Evolutionary conservation across 2,797 vertebrate genomes (phyloP), one percentile per base, ranked within the genome.

Genomic region (Limosa lapponica): DNA sequence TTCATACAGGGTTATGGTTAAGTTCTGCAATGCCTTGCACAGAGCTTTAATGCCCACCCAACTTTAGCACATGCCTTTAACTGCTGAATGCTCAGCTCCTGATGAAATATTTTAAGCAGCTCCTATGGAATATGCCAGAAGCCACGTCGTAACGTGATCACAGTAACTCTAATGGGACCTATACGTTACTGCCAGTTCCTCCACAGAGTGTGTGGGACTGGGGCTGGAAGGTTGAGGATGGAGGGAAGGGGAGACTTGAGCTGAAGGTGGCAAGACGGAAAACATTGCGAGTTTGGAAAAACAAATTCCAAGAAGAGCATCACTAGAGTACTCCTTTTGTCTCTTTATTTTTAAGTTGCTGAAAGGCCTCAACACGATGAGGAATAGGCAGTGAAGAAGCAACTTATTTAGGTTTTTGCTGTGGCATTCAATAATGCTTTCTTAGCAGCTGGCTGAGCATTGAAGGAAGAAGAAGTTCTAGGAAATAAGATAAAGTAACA

Each of bases 1-100:
- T 24, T 70, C 10, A 1, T 10, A 11, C 16, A 13, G 27, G 57
- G 16, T 44, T 41, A 28, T 6, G 12, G 37, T 57, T 4, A 28
- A 54, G 12, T 62, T 62, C 34, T 46, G 52, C 1, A 0, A 18
- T 0, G 2, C 61, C 28, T 34, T 1, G 8, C 51, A 32, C 51
- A 54, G 28, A 30, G 43, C 19, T 3, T 65, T 48, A 43, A 58
- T 52, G 64, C 36, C 19, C 8, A n/a, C 25, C 20, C 17, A 17
- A 11, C 16, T 37, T 41, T 3, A 48, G 43, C 5, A 15, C 4
- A 0, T 58, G 54, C 34, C 43, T 34, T 43, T 11, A 20, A 22
- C 11, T 46, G 30, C 49, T n/a, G 51, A 16, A 15, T 2, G 23
- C 22, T 67, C 52, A 20, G 24, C 17, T 58, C 41, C 49, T 59